Percentiles rank a stretch among this genome's conserved stretches.
Evolutionary conservation across 1,140 invertebrate species (phyloP).

Genomic region (Drosophila lacertosa): DNA sequence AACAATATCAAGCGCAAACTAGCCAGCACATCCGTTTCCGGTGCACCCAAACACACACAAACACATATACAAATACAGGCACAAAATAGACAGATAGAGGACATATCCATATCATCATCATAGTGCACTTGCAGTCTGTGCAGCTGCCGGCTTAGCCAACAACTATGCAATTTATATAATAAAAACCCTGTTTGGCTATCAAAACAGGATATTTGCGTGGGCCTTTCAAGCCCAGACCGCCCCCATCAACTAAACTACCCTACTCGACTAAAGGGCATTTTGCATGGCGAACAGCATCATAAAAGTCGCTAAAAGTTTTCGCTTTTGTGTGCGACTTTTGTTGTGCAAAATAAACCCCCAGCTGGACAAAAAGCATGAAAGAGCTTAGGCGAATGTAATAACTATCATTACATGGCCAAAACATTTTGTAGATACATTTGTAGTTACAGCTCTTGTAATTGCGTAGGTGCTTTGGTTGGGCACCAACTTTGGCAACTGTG

Average conservation of each 20-base stretch:
- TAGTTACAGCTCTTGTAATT: constrained; percentile 37
- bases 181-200: constrained; percentile 64
- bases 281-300: constrained; percentile 35
- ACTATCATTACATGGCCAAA: constrained; percentile 50
- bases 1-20: constrained; percentile 80
- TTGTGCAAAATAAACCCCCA: constrained; percentile 23
- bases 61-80: constrained; percentile 11
- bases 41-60: constrained; percentile 47
- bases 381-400: constrained; percentile 64
- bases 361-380: constrained; percentile 22
- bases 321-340: constrained; percentile 53
- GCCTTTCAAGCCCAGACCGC: constrained; percentile 6
- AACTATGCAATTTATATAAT: constrained; percentile 76
- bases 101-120: constrained; percentile 35
- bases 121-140: constrained; percentile 50
- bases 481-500: not conserved
- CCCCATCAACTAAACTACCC: not conserved
- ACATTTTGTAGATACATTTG: constrained; percentile 60
- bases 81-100: constrained; percentile 16
- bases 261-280: not conserved
- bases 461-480: constrained; percentile 9
- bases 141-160: constrained; percentile 63
- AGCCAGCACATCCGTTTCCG: constrained; percentile 80
- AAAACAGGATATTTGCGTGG: constrained; percentile 68
- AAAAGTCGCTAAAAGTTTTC: constrained; percentile 61